Evolutionary conservation across 2,888 invertebrate species (phyloP).

Genomic region (Hedya salicella): DNA sequence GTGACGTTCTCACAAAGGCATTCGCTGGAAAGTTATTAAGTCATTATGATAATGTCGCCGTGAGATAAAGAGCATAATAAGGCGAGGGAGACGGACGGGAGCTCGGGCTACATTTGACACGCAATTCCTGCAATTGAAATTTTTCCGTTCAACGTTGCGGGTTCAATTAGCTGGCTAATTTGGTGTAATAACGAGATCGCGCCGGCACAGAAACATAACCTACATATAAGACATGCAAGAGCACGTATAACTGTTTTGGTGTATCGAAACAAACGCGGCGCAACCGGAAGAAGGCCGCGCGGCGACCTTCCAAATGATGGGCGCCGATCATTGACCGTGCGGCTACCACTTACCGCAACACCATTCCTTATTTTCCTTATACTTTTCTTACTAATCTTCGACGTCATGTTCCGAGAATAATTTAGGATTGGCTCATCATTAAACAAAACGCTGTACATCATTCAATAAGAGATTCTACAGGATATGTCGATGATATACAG

Average conservation of each 20-base stretch:
- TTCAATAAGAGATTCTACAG: not conserved
- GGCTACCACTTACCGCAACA: conserved; percentile 37
- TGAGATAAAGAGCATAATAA: conserved; percentile 64
- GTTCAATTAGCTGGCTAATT: conserved; percentile 70
- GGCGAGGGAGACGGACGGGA: conserved; percentile 49
- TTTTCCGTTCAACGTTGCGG: conserved; percentile 54
- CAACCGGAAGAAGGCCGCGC: conserved; percentile 80
- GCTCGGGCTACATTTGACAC: conserved; percentile 61
- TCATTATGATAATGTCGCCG: conserved; percentile 74
- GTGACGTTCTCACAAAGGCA: conserved; percentile 77
- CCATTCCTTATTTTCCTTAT: conserved; percentile 34
- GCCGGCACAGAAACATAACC: conserved; percentile 80
- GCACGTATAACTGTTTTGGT: conserved; percentile 77
- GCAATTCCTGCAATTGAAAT: conserved; percentile 62
- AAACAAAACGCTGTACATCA: not conserved
- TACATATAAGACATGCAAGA: conserved; percentile 79
- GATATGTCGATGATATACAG: not conserved
- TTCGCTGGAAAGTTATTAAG: conserved; percentile 75
- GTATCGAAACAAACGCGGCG: conserved; percentile 73
- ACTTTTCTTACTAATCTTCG: conserved; percentile 15
- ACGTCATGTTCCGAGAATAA: conserved; percentile 22
- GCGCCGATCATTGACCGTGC: conserved; percentile 76
- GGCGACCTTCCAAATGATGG: conserved; percentile 80
- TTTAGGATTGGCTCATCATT: not conserved
- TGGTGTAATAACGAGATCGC: conserved; percentile 65